Evolutionary conservation across 1,140 invertebrate genomes (phyloP).

Genomic region (Bacillus rossius): DNA sequence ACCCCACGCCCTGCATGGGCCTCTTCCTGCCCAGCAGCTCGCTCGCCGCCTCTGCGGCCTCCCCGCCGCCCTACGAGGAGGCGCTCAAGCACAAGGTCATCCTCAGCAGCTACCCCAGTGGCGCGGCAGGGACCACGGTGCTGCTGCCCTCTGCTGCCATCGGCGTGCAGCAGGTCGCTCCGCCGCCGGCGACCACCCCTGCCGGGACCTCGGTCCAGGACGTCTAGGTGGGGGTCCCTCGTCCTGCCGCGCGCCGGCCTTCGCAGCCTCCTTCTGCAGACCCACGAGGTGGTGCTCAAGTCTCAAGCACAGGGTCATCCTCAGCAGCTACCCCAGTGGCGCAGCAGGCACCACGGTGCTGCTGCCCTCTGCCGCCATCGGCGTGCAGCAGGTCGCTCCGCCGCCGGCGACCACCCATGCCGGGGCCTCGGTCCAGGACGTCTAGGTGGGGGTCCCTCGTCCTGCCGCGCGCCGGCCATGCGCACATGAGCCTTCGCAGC

Average conservation of each 20-base stretch:
- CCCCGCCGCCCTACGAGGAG: conserved; percentile 31
- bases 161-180: not conserved
- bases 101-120: conserved; percentile 27
- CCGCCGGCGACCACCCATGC: not conserved
- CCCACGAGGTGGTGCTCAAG: conserved; percentile 31
- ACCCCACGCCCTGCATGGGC: conserved; percentile 17
- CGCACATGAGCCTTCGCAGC: too few species aligned
- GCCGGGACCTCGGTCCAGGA: too few species aligned
- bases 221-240: too few species aligned
- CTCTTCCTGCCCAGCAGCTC: conserved; percentile 14
- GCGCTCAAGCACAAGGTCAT: conserved; percentile 32
- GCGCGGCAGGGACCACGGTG: not conserved
- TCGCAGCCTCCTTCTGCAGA: conserved; percentile 22
- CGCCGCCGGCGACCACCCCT: not conserved
- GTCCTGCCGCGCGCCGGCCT: conserved; percentile 13
- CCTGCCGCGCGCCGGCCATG: conserved; percentile 12
- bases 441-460: too few species aligned
- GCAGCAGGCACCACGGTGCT: not conserved
- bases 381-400: not conserved
- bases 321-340: conserved; percentile 27
- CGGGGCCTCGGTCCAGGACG: too few species aligned
- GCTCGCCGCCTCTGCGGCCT: conserved; percentile 12
- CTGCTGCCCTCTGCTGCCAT: conserved; percentile 9
- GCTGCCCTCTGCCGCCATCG: conserved; percentile 8
- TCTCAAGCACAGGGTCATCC: conserved; percentile 32